Evolutionary conservation across 2,797 vertebrate species (phyloP).

Genomic region (Emys orbicularis): DNA sequence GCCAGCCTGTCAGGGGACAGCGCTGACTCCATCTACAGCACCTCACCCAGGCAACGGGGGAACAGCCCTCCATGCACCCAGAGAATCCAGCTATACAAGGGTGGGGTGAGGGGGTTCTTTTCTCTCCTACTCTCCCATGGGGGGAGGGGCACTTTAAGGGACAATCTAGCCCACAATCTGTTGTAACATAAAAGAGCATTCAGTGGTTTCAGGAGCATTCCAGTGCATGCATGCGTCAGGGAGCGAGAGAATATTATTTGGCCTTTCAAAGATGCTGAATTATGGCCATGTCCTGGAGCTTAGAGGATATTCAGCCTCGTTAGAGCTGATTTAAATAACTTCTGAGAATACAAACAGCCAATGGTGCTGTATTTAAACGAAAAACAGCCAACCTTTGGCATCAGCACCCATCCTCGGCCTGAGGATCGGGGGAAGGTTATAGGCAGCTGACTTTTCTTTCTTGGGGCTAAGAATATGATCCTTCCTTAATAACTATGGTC

Average conservation of each 20-base stretch:
- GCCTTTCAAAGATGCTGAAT: not conserved
- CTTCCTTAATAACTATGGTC: accelerated
- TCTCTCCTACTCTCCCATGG: not conserved
- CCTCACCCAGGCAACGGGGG: too few species aligned
- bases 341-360: not conserved
- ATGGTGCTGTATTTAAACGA: not conserved
- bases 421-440: not conserved
- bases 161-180: not conserved
- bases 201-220: not conserved
- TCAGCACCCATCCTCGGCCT: not conserved
- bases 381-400: not conserved
- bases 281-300: not conserved
- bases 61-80: too few species aligned
- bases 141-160: not conserved
- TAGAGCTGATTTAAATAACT: not conserved
- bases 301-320: not conserved
- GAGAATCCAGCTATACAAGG: not conserved
- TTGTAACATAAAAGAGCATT: not conserved
- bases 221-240: accelerated
- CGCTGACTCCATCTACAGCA: too few species aligned
- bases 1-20: too few species aligned
- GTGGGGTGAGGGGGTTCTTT: too few species aligned
- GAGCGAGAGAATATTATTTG: not conserved
- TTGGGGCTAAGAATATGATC: not conserved
- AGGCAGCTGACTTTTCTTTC: not conserved